Conservation (phyloP, 2,113 vertebrate species). For the Nerophis lumbriciformis region DNA sequence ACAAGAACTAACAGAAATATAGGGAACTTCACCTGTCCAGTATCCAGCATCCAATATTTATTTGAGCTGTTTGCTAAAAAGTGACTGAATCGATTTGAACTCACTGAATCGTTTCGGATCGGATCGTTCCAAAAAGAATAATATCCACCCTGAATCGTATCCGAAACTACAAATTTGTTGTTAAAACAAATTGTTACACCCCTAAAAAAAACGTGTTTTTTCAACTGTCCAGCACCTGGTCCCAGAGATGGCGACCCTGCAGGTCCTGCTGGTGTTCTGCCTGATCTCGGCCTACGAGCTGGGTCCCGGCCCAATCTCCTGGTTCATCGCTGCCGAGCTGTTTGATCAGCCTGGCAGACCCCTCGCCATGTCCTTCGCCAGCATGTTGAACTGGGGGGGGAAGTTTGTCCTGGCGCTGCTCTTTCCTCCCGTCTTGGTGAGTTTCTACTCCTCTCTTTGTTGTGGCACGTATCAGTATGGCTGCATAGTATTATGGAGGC, state of each 20-base stretch:
- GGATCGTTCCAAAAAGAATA: too few relatives aligned
- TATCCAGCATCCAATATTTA: too few relatives aligned
- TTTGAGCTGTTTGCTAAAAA: too few relatives aligned
- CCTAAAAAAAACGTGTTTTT: neutral
- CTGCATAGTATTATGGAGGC: too few relatives aligned
- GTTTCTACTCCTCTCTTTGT: constrained; percentile 5
- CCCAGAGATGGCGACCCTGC: constrained; percentile 54
- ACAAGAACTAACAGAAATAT: too few relatives aligned
- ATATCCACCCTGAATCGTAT: too few relatives aligned
- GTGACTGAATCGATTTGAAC: too few relatives aligned
- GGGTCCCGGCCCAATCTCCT: constrained; percentile 64
- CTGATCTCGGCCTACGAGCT: constrained; percentile 67
- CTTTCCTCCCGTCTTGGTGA: constrained; percentile 59
- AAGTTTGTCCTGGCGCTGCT: constrained; percentile 69
- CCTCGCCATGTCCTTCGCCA: constrained; percentile 70
- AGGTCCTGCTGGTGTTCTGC: constrained; percentile 64
- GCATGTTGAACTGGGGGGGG: constrained; percentile 69
- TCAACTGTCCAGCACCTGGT: constrained; percentile 39
- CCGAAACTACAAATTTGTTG: too few relatives aligned
- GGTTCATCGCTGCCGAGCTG: constrained; percentile 67
- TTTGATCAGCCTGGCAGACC: constrained; percentile 62
- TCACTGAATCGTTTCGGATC: too few relatives aligned
- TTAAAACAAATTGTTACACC: too few relatives aligned
- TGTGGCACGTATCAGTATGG: too few relatives aligned
- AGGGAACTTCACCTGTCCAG: too few relatives aligned